These are phyloP conservation scores for Prionace glauca DNA, from an alignment of 2,797 vertebrate genomes.

Conservation along the genomic window DNA sequence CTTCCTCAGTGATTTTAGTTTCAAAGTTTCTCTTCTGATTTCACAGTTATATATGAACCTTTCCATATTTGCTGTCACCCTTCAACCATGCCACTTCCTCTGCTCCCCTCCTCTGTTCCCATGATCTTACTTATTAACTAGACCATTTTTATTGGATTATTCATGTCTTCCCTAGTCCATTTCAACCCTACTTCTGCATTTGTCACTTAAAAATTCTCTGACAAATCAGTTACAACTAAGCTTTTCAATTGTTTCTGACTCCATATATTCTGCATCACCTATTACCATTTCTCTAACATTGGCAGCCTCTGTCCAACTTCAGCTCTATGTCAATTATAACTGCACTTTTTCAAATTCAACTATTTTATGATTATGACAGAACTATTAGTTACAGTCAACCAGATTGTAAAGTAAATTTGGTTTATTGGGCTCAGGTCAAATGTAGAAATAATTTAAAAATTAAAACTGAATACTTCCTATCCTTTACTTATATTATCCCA, in stretches of 20 bases:
- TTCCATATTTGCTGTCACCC: background rate
- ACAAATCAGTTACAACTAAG: background rate
- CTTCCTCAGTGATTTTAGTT: background rate
- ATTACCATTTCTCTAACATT: background rate
- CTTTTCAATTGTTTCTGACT: background rate
- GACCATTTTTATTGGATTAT: background rate
- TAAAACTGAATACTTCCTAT: constrained; percentile 15
- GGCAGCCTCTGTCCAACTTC: background rate
- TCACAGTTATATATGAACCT: background rate
- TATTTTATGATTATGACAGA: background rate
- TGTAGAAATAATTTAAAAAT: constrained; percentile 15
- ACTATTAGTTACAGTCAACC: constrained; percentile 6
- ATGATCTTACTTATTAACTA: background rate
- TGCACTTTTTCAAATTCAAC: background rate
- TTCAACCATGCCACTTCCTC: background rate
- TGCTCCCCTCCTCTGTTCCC: background rate
- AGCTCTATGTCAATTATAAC: background rate
- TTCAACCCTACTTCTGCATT: background rate
- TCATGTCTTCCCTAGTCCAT: background rate
- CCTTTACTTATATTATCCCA: background rate
- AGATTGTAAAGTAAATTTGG: background rate
- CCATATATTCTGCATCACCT: background rate
- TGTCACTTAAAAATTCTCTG: background rate
- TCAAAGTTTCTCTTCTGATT: background rate
- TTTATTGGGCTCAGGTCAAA: constrained; percentile 29